Evolutionary conservation across 2,797 vertebrate genomes (phyloP).

Genomic region (Pseudochirops cupreus): DNA sequence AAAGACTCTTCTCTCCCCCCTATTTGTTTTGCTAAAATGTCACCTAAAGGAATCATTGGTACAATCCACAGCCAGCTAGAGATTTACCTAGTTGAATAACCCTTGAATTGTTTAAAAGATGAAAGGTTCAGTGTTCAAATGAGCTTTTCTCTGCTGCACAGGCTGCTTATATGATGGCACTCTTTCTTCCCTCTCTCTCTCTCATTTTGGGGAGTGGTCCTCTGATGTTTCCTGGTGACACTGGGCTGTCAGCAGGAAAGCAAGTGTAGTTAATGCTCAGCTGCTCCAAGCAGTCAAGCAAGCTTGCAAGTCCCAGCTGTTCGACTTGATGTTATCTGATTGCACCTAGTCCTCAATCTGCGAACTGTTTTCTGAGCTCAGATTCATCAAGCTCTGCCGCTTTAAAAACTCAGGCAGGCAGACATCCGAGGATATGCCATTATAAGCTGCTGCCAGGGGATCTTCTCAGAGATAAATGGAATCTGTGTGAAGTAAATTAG

Average conservation of each 20-base stretch:
- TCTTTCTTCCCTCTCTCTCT: background rate
- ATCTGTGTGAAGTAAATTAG: slow-evolving; percentile 92
- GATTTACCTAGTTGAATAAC: slow-evolving; percentile 54
- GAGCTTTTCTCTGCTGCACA: slow-evolving; percentile 52
- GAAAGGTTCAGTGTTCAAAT: slow-evolving; percentile 59
- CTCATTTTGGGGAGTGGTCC: slow-evolving; percentile 37
- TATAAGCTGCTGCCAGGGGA: slow-evolving; percentile 89
- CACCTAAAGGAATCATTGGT: background rate
- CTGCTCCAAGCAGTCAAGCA: slow-evolving; percentile 85
- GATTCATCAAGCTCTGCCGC: slow-evolving; percentile 86
- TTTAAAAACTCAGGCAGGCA: slow-evolving; percentile 87
- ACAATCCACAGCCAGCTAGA: background rate
- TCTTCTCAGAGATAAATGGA: slow-evolving; percentile 90
- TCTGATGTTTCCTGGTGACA: slow-evolving; percentile 82
- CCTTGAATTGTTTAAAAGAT: slow-evolving; percentile 38
- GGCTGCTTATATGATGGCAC: slow-evolving; percentile 17
- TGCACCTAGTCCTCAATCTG: slow-evolving; percentile 87
- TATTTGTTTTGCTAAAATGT: background rate
- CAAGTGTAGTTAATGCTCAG: slow-evolving; percentile 84
- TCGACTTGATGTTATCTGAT: slow-evolving; percentile 86
- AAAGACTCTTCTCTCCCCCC: background rate
- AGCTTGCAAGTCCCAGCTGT: slow-evolving; percentile 87
- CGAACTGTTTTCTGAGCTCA: slow-evolving; percentile 86
- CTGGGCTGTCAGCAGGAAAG: slow-evolving; percentile 82
- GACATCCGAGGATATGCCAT: slow-evolving; percentile 88